Conservation (phyloP, 2,888 invertebrate species). For the Molorchus minor region DNA sequence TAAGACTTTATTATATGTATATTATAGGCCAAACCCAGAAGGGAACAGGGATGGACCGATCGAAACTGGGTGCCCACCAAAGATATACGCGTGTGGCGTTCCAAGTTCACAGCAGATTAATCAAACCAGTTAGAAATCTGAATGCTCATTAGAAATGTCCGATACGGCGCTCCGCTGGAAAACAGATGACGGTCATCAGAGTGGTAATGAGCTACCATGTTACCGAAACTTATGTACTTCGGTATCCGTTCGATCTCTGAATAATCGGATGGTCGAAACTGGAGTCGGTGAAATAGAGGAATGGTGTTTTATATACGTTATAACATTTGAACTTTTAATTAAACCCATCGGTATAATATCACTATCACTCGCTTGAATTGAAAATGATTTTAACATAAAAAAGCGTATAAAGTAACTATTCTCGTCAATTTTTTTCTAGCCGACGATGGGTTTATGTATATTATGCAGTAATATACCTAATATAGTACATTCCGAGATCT, state of each 20-base stretch:
- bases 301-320: no score
- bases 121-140: conserved; percentile 47
- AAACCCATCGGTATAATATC: no score
- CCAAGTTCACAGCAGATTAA: conserved; percentile 46
- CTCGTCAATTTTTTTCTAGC: no score
- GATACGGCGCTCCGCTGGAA: conserved; percentile 30
- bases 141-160: conserved; percentile 46
- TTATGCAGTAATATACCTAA: no score
- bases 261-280: conserved; percentile 32
- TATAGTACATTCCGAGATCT: no score
- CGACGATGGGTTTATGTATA: no score
- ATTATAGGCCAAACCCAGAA: conserved; percentile 15
- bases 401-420: no score
- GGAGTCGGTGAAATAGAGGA: conserved; percentile 9
- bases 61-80: conserved; percentile 33
- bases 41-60: conserved; percentile 26
- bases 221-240: conserved; percentile 36
- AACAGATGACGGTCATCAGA: conserved; percentile 43
- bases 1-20: conserved; percentile 18
- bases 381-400: no score
- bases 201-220: conserved; percentile 46
- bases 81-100: conserved; percentile 45
- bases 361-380: no score
- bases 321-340: no score
- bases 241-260: conserved; percentile 38